Evolutionary conservation across 2,888 invertebrate genomes (phyloP), one percentile per base, ranked within the genome.

Genomic region (Tortricodes alternella): DNA sequence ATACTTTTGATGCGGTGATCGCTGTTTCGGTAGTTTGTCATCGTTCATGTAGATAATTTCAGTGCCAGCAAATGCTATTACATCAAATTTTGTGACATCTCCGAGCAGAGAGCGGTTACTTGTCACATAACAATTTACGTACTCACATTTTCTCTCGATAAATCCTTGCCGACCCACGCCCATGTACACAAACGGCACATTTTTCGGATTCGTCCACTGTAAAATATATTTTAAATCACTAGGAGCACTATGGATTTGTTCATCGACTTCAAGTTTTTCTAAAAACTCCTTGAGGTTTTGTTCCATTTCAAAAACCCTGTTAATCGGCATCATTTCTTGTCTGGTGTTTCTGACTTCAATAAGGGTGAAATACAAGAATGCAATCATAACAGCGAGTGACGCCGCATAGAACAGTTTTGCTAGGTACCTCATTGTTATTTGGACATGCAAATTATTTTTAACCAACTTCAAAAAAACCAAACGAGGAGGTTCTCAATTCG

Each of bases 71-170:
- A 89, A 85, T 0, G 73, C 69, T 1, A 88, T 65, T 0, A 79
- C 80, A 53, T 88, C 83, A 58, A 77, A 88, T 37, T 76, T 71
- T 0, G 73, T 73, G 5, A 66, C 59, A 59, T 80, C 76, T 2
- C 62, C 64, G 0, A 80, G 61, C 19, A 66, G 64, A 0, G 58
- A 63, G 38, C 57, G 66, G 21, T 86, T 62, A 11, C 55, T 60
- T 2, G 84, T 85, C 0, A 87, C 80, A 44, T 67, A 71, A 60
- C 88, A 88, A 44, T 87, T 87, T 3, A 66, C 74, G 35, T 68
- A 71, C 11, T 64, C 56, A 64, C 85, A 86, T 6, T 78, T 71
- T 29, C 68, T 71, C 1, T 67, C 62, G 24, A 78, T 63, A 55
- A 84, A 85, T 3, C 64, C 69, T 32, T 60, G 43, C 44, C 58